Base-by-base conservation (phyloP, 2,797 vertebrate species). In the Eutrigla gurnardus region DNA sequence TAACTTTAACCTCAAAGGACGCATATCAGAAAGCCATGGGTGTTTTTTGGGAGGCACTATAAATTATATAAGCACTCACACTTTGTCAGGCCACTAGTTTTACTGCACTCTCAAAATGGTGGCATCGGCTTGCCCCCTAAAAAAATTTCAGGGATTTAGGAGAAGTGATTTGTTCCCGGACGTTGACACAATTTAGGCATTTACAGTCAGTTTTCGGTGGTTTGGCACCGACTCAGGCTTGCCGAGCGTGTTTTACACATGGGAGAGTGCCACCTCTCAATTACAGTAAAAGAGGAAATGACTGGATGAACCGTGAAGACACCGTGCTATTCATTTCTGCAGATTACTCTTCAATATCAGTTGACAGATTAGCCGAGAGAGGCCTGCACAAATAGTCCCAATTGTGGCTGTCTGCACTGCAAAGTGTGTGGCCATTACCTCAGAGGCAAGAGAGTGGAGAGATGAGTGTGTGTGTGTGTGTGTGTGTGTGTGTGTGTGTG, bases 361-460 rank as follows among this genome's bases (percentile, higher is more conserved):
- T 25, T 6, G 14, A 82, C 67, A 85, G 85, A 87, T 91, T 86
- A 90, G 65, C 76, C 64, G 63, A 73, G 62, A 79, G 78, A 83
- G 72, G 49, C 74, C 65, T 49, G 57, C 50, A 72, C 83, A 86
- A 89, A 91, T 89, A 75, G 78, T 81, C 74, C 73, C 83, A 88
- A 86, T 89, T 89, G 80, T 81, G 79, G 53, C 86, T 89, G 82
- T 89, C 88, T 79, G 82, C 73, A 75, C 59, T 62, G 73, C 66
- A 59, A 88, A 90, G 82, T 85, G 73, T 86, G 76, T 80, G 76
- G 81, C 79, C 80, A 87, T 91, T 90, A 89, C 60, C 60, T 60
- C 43, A 0, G 25, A 75, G 78, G 61, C 36, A 69, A 52, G 39
- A 58, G 52, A 78, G 73, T 49, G 40, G 46, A 64, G 72, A 57